These are phyloP conservation scores for Enteromius thamalakanensis DNA, from an alignment of 2,797 vertebrate species.

Conservation along the genomic window DNA sequence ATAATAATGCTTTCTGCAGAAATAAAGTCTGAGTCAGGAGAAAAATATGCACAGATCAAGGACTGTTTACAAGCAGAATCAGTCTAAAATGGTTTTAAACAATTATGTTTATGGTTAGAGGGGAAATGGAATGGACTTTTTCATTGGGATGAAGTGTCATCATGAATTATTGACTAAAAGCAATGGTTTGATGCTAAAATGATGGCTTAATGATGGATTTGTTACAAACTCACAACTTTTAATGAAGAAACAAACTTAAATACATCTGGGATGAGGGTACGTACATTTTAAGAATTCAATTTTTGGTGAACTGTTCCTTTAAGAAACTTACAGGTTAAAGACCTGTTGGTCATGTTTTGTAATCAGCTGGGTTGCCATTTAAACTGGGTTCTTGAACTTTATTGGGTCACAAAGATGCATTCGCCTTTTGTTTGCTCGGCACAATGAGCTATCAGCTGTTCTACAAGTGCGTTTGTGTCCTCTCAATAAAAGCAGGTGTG, in stretches of 20 bases:
- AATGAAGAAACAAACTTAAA: background rate
- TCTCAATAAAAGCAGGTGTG: conserved; percentile 51
- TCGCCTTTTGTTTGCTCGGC: conserved; percentile 35
- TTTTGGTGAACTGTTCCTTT: background rate
- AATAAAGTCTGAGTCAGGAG: background rate
- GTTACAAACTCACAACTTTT: background rate
- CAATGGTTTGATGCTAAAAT: background rate
- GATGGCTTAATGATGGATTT: background rate
- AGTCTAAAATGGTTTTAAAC: background rate
- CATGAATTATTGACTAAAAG: background rate
- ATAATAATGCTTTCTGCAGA: background rate
- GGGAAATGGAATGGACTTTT: background rate
- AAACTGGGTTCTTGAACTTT: conserved; percentile 25
- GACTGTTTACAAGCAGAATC: background rate
- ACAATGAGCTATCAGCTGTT: conserved; percentile 42
- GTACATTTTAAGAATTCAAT: background rate
- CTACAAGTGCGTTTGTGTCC: conserved; percentile 4
- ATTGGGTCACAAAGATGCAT: conserved; percentile 38
- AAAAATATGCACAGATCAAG: conserved; percentile 1
- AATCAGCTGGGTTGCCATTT: conserved; percentile 22
- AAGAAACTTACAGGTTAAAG: background rate
- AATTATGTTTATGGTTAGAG: background rate
- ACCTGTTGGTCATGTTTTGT: background rate
- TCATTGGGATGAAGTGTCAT: background rate
- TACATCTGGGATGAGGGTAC: background rate